Conservation (phyloP, 1,140 invertebrate species). For the Carcinoscorpius rotundicauda region DNA sequence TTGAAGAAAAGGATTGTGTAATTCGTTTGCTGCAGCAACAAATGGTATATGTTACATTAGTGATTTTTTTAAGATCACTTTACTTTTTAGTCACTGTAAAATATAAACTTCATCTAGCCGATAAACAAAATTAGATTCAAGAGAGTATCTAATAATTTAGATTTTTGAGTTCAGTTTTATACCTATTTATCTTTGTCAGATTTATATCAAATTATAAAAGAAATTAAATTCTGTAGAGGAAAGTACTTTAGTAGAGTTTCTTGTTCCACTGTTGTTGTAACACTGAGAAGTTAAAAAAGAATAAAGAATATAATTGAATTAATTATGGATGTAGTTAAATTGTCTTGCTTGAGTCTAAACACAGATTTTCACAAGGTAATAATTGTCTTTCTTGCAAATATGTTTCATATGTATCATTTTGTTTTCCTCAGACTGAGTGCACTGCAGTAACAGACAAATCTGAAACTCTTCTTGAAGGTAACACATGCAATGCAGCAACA, state of each 20-base stretch:
- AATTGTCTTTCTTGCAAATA: too few species aligned
- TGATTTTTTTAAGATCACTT: background rate
- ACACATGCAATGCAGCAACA: conserved; percentile 48
- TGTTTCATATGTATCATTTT: too few species aligned
- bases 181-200: background rate
- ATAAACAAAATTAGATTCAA: conserved; percentile 21
- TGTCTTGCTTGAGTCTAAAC: conserved; percentile 19
- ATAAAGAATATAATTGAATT: background rate
- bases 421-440: background rate
- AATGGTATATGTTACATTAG: conserved; percentile 29
- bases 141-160: conserved; percentile 15
- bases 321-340: background rate
- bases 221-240: background rate
- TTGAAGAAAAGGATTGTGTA: conserved; percentile 55
- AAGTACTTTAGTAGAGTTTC: too few species aligned
- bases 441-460: conserved; percentile 21
- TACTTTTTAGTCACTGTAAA: background rate
- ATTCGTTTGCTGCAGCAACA: conserved; percentile 52
- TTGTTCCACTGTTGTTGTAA: too few species aligned
- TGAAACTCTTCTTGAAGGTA: conserved; percentile 15
- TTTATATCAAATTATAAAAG: conserved; percentile 1
- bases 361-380: conserved; percentile 29
- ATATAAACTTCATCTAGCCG: background rate
- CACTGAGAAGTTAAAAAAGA: background rate
- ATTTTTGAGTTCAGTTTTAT: background rate